Conservation (phyloP, 2,888 invertebrate genomes). For the Galeopsomyia nigrocyanea region DNA sequence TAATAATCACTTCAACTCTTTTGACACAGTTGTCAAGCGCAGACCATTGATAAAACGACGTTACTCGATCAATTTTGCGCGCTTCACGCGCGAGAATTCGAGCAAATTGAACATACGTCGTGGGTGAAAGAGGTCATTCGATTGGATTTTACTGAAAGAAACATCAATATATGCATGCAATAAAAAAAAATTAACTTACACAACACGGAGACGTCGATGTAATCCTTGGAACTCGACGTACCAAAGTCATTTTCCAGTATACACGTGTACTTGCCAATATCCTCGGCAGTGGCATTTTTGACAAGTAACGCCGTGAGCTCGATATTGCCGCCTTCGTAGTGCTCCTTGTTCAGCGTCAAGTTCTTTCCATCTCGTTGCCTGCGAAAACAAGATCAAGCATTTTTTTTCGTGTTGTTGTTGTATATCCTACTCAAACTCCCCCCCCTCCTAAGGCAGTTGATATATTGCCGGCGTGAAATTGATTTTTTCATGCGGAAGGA, state of each 20-base stretch:
- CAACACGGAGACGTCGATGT: conserved; percentile 82
- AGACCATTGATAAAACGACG: background rate
- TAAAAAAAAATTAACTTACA: conserved; percentile 76
- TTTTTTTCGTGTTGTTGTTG: background rate
- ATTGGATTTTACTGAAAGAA: too few species aligned
- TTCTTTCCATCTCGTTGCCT: conserved; percentile 78
- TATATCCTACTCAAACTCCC: background rate
- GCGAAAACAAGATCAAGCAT: conserved; percentile 19
- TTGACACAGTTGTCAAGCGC: too few species aligned
- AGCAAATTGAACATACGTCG: background rate
- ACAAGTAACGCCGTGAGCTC: conserved; percentile 84
- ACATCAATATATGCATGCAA: background rate
- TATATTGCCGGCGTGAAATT: too few species aligned
- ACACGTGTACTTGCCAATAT: conserved; percentile 90
- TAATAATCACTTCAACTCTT: background rate
- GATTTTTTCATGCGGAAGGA: too few species aligned
- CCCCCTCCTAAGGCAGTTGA: background rate
- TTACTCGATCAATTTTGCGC: background rate
- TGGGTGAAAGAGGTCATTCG: too few species aligned
- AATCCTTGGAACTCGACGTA: conserved; percentile 79
- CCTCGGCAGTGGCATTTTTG: conserved; percentile 80
- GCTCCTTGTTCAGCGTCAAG: conserved; percentile 71
- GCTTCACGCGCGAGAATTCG: background rate
- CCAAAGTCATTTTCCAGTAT: conserved; percentile 85
- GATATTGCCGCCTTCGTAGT: conserved; percentile 82